A percentile compares a stretch with the other conserved stretches of the same genome.
Conservation (phyloP, 2,113 vertebrate species). For the Geococcyx californianus region DNA sequence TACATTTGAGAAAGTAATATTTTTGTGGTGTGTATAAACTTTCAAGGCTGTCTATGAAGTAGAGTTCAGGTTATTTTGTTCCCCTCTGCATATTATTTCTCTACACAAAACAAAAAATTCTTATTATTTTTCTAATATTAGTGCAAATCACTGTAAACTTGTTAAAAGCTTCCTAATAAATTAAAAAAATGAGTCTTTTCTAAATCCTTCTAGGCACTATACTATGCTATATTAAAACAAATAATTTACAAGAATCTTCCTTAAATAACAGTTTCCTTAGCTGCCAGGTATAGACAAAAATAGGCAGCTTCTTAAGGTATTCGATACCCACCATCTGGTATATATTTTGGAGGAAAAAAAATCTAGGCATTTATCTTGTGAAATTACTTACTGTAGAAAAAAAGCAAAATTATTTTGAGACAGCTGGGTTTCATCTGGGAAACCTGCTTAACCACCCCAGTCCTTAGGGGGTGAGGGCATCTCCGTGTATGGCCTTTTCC, state of each 20-base stretch:
- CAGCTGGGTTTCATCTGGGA: neutral
- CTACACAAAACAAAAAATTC: neutral
- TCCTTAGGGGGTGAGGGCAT: neutral
- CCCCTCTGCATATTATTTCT: neutral
- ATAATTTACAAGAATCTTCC: neutral
- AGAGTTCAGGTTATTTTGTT: neutral
- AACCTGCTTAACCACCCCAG: neutral
- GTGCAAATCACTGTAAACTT: neutral
- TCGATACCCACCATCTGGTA: neutral
- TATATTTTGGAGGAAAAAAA: neutral
- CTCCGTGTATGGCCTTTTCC: neutral
- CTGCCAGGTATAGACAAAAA: neutral
- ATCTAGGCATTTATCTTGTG: neutral
- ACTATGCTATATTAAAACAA: neutral
- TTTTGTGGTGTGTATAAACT: neutral
- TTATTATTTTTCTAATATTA: neutral
- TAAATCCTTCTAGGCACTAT: neutral
- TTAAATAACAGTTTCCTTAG: neutral
- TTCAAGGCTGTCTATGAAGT: neutral
- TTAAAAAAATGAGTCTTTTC: neutral
- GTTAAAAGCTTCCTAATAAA: neutral
- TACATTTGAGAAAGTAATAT: neutral
- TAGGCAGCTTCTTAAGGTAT: neutral
- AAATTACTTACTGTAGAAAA: neutral
- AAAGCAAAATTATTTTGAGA: neutral